A percentile compares a stretch with the other conserved stretches of the same genome.
Conservation (phyloP, 1,140 invertebrate species). For the Colletes latitarsis region DNA sequence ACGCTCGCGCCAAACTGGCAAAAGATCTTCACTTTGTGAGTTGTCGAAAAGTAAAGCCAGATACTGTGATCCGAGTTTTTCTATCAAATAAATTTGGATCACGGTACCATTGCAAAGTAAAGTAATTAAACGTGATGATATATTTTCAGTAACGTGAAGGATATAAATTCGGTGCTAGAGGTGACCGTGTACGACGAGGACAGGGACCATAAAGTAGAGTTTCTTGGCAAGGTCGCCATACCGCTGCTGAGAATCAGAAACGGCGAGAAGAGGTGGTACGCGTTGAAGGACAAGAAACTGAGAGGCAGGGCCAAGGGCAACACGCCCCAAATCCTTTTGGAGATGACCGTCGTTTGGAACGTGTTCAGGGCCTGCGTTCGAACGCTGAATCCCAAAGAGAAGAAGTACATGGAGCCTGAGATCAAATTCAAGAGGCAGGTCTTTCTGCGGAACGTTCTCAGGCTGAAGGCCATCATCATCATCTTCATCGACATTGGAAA, state of each 20-base stretch:
- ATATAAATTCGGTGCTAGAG: constrained; percentile 97
- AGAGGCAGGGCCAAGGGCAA: constrained; percentile 93
- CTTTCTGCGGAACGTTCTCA: constrained; percentile 96
- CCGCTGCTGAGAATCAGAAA: constrained; percentile 94
- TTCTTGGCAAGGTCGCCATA: constrained; percentile 96
- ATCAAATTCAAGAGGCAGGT: constrained; percentile 97
- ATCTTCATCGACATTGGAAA: constrained; percentile 94
- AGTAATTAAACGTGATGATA: background rate
- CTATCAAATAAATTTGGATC: too few species aligned
- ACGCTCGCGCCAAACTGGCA: constrained; percentile 98
- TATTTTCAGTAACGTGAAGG: constrained; percentile 93
- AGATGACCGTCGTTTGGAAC: constrained; percentile 97
- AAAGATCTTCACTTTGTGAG: constrained; percentile 99
- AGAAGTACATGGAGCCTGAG: constrained; percentile 96
- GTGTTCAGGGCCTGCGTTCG: constrained; percentile 93
- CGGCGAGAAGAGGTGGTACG: constrained; percentile 97
- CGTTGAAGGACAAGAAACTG: constrained; percentile 98
- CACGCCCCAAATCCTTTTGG: constrained; percentile 93
- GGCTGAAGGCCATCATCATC: constrained; percentile 94
- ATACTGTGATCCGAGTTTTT: too few species aligned
- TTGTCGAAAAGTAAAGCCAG: constrained; percentile 50
- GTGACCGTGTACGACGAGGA: constrained; percentile 99
- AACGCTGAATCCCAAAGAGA: constrained; percentile 97
- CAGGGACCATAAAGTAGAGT: constrained; percentile 98
- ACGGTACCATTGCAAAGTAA: too few species aligned